A percentile compares a stretch with the other conserved stretches of the same genome.
Evolutionary conservation across 1,140 invertebrate genomes (phyloP).

Genomic region (Cyrtorhinus lividipennis): DNA sequence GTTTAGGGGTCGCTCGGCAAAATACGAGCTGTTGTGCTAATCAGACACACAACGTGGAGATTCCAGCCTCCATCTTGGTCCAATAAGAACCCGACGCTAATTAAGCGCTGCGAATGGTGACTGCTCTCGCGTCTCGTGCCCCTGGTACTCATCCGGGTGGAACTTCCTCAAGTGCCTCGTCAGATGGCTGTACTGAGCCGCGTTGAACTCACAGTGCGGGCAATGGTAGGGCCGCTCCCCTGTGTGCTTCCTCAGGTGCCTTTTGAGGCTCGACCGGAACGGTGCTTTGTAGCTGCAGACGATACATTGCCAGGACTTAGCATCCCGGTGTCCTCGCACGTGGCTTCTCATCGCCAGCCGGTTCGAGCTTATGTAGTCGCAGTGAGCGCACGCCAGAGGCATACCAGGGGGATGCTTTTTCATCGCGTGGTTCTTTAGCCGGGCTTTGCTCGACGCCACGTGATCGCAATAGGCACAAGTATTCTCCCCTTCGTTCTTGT

Average conservation of each 20-base stretch:
- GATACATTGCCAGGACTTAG: not conserved
- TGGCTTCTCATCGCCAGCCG: not conserved
- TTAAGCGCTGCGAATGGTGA: too few species aligned
- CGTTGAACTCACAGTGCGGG: constrained; percentile 4
- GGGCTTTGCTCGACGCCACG: not conserved
- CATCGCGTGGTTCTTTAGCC: not conserved
- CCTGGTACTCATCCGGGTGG: not conserved
- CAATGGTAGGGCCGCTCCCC: not conserved
- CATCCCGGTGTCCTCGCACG: not conserved
- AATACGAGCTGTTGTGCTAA: too few species aligned
- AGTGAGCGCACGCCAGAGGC: not conserved
- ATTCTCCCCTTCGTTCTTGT: not conserved
- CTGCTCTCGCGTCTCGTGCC: not conserved
- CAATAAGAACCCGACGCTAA: too few species aligned
- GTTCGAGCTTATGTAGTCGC: not conserved
- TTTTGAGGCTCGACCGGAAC: not conserved
- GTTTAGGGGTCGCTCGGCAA: too few species aligned
- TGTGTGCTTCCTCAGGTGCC: not conserved
- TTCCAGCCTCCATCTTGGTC: too few species aligned
- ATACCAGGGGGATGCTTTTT: not conserved
- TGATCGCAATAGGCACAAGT: not conserved
- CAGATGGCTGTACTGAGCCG: not conserved
- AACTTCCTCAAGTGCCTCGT: not conserved
- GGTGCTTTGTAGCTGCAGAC: not conserved
- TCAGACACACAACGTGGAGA: too few species aligned